Base-by-base conservation (phyloP, 2,113 vertebrate genomes). In the Propithecus coquereli region DNA sequence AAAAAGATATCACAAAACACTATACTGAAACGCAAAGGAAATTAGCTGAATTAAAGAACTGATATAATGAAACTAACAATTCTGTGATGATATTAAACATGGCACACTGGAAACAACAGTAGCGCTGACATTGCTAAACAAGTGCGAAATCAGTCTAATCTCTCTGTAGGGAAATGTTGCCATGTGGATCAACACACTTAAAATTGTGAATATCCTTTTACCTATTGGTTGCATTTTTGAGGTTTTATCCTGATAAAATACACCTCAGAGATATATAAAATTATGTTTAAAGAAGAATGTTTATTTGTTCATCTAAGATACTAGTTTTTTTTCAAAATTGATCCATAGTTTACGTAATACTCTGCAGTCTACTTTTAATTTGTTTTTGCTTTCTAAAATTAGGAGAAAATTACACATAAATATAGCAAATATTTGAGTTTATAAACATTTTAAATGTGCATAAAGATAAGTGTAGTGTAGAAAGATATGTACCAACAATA, bases 1-100 rank as follows among this genome's bases (percentile, higher is more conserved):
- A 79, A 76, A 83, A 92, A 81, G 40, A 76, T 86, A 97, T 94
- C 96, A 87, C 34, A 96, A 71, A 37, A n/a, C 68, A 71, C 43
- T 14, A 81, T 22, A 87, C 0, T 52, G 47, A 96, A 92, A 74
- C 65, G 22, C 85, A 91, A 92, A 54, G 18, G 30, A 92, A 94
- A 94, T 92, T 70, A 90, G 27, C 27, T 87, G 50, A 92, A 65
- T 84, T 68, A 71, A 80, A 95, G 57, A 85, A 81, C 17, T 68
- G 37, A 57, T 80, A 68, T 54, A 88, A 92, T 34, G 9, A 94
- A 87, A 61, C 30, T 66, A 87, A 87, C 5, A 71, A 59, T 87
- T 87, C 34, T 11, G 16, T 76, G 45, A 45, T 70, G 23, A 82
- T 90, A 83, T 82, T 82, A 79, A 83, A 87, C 90, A 43, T 6